These are phyloP conservation scores for Intellagama lesueurii DNA, from an alignment of 2,797 vertebrate genomes.

Conservation along the genomic window DNA sequence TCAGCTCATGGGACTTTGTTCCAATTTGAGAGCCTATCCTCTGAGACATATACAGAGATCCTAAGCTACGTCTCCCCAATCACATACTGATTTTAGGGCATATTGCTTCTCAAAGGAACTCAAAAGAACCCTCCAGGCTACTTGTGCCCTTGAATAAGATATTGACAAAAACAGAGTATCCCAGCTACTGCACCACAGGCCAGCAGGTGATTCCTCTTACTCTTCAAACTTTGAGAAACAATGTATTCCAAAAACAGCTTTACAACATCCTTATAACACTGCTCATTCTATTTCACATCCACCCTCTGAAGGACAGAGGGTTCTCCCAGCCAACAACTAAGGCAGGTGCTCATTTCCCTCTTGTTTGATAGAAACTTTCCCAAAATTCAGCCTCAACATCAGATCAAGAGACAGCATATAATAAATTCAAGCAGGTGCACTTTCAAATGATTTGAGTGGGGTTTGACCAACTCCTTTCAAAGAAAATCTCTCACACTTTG, in stretches of 20 bases:
- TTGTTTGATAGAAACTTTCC: conserved; percentile 21
- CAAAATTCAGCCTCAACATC: not conserved
- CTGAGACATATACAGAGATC: not conserved
- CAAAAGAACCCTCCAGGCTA: not conserved
- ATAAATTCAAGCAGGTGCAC: conserved; percentile 39
- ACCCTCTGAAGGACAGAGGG: not conserved
- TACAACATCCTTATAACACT: too few species aligned
- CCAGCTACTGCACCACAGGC: not conserved
- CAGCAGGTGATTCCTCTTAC: not conserved
- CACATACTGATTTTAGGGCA: not conserved
- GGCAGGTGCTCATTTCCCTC: not conserved
- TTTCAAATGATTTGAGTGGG: conserved; percentile 35
- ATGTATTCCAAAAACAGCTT: not conserved
- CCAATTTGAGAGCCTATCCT: not conserved
- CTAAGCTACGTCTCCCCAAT: not conserved
- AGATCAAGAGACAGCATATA: conserved; percentile 13
- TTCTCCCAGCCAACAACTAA: conserved; percentile 20
- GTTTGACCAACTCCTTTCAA: conserved; percentile 32
- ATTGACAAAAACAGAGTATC: not conserved
- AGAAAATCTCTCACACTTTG: conserved; percentile 34
- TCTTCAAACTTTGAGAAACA: not conserved
- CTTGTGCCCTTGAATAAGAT: too few species aligned
- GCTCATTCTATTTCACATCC: not conserved
- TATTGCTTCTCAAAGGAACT: too few species aligned
- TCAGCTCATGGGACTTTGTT: not conserved